phyloP scores from a whole-genome alignment of 2,797 vertebrate genomes.

The Graptemys geographica region DNA sequence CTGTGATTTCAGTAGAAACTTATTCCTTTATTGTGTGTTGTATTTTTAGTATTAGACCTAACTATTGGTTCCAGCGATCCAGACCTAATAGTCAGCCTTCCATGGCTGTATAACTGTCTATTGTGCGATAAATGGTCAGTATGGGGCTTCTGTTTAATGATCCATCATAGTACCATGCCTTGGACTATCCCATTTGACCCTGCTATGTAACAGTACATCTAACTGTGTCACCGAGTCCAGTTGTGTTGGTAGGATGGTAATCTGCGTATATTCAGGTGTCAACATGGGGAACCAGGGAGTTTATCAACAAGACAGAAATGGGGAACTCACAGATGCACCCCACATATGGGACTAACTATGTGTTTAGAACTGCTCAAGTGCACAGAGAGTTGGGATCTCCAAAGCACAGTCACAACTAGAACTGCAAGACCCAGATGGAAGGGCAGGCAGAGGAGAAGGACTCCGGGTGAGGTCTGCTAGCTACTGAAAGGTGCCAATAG shows the following conservation, averaged over 20 bases:
- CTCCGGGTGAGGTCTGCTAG: not conserved
- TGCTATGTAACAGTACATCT: not conserved
- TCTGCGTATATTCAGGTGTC: not conserved
- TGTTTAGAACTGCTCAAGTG: not conserved
- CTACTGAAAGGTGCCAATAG: not conserved
- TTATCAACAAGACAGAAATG: not conserved
- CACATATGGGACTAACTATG: not conserved
- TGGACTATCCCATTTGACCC: not conserved
- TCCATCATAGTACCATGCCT: not conserved
- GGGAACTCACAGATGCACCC: not conserved
- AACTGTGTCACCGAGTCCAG: not conserved
- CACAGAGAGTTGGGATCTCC: not conserved
- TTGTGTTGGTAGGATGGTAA: not conserved
- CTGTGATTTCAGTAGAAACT: not conserved
- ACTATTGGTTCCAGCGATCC: not conserved
- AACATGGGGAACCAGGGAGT: not conserved
- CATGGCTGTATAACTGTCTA: not conserved
- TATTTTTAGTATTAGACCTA: not conserved
- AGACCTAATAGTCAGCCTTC: not conserved
- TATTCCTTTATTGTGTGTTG: not conserved
- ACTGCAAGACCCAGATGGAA: not conserved
- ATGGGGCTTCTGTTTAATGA: not conserved
- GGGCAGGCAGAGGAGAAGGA: not conserved
- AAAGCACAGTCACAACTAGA: not conserved
- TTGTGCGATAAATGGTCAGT: not conserved